Evolutionary conservation across 2,797 vertebrate genomes (phyloP).

Genomic region (Danionella dracula): DNA sequence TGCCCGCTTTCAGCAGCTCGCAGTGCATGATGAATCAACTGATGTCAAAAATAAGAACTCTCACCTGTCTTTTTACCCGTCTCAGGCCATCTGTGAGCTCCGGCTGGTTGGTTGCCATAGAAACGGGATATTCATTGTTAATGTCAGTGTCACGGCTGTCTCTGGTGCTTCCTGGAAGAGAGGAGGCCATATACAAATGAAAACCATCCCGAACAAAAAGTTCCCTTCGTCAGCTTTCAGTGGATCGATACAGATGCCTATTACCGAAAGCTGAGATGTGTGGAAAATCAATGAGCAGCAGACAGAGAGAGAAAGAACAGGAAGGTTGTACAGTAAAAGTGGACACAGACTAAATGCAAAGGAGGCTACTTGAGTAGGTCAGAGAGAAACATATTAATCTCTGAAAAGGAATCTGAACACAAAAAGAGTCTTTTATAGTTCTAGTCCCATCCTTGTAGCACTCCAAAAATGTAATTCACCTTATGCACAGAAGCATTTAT

Average conservation of each 20-base stretch:
- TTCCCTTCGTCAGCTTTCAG: slow-evolving; percentile 49
- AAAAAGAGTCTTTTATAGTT: too few relatives aligned
- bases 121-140: slow-evolving; percentile 31
- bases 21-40: not conserved
- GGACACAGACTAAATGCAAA: not conserved
- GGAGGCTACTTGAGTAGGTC: slow-evolving; percentile 2
- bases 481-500: too few relatives aligned
- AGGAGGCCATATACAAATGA: slow-evolving; percentile 1
- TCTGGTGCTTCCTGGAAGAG: slow-evolving; percentile 56
- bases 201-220: not conserved
- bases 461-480: too few relatives aligned
- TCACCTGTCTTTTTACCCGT: slow-evolving; percentile 71
- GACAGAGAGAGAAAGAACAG: slow-evolving; percentile 13
- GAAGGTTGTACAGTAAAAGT: not conserved
- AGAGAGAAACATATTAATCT: not conserved
- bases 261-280: slow-evolving; percentile 53
- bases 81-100: slow-evolving; percentile 46
- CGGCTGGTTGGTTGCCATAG: slow-evolving; percentile 30
- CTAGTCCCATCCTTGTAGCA: too few relatives aligned
- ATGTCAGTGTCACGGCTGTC: slow-evolving; percentile 41
- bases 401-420: too few relatives aligned
- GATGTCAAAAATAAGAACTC: slow-evolving; percentile 31
- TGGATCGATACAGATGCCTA: slow-evolving; percentile 50
- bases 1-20: not conserved
- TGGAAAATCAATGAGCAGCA: slow-evolving; percentile 57